phyloP scores from a whole-genome alignment of 1,140 invertebrate genomes.

The Apis laboriosa region DNA sequence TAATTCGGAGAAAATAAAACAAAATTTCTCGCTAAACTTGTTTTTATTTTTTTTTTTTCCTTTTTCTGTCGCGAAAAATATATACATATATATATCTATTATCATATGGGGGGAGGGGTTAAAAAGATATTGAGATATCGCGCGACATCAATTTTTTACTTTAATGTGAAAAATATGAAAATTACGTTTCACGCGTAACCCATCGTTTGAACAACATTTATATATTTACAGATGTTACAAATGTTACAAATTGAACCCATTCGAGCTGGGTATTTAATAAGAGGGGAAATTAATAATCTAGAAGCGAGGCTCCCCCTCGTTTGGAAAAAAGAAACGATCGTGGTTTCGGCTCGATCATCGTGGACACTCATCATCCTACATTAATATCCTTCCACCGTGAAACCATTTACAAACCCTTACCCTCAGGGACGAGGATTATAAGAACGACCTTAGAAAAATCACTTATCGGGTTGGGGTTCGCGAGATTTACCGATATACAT shows the following conservation, averaged over 20 bases:
- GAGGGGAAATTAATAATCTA: conserved; percentile 2
- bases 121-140: no score
- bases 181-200: no score
- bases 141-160: no score
- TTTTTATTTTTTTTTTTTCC: no score
- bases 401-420: conserved; percentile 33
- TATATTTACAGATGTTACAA: no score
- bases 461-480: conserved; percentile 38
- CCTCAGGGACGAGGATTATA: conserved; percentile 29
- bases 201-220: no score
- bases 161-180: no score
- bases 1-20: no score
- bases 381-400: conserved; percentile 38
- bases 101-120: no score
- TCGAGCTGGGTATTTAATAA: neutral
- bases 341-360: conserved; percentile 14
- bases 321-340: neutral
- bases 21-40: no score
- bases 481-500: conserved; percentile 10
- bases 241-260: neutral
- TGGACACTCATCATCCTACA: conserved; percentile 34
- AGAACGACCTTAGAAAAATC: conserved; percentile 41
- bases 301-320: neutral
- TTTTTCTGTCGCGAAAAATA: no score
- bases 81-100: no score